Conservation (phyloP, 2,888 invertebrate species). For the Furcula furcula region DNA sequence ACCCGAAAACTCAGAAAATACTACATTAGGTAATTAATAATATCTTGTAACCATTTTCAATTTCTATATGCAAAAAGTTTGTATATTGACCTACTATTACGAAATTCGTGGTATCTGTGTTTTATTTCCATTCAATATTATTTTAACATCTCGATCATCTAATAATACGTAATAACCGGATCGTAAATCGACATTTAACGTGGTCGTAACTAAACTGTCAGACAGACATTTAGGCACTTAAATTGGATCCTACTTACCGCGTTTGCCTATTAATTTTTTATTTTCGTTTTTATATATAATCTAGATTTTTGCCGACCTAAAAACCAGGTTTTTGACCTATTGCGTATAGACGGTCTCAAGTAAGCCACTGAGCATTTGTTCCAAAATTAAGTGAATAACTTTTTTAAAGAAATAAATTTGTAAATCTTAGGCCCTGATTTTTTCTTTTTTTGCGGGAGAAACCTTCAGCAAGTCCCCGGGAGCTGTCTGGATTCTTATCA, state of each 20-base stretch:
- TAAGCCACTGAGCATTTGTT: too few relatives aligned
- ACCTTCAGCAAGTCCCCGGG: too few relatives aligned
- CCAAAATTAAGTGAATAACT: slow-evolving; percentile 4
- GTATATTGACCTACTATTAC: too few relatives aligned
- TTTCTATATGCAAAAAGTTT: too few relatives aligned
- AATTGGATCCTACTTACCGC: neutral
- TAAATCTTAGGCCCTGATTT: too few relatives aligned
- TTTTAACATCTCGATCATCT: neutral
- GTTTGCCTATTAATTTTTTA: slow-evolving; percentile 4
- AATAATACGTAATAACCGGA: neutral
- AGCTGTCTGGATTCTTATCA: too few relatives aligned
- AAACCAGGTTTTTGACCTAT: slow-evolving; percentile 14
- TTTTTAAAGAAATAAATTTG: too few relatives aligned
- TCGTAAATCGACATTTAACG: slow-evolving; percentile 11
- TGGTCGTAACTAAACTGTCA: slow-evolving; percentile 4
- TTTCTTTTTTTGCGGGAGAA: too few relatives aligned
- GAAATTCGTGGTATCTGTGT: neutral
- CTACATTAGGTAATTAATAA: too few relatives aligned
- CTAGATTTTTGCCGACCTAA: slow-evolving; percentile 5
- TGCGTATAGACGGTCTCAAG: slow-evolving; percentile 7
- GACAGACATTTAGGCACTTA: slow-evolving; percentile 3
- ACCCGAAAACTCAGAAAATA: too few relatives aligned
- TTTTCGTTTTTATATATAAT: slow-evolving; percentile 8
- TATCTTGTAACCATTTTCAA: too few relatives aligned
- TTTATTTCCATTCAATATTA: neutral